Evolutionary conservation across 2,888 invertebrate genomes (phyloP), one percentile per base, ranked within the genome.

Genomic region (Halictus ligatus): DNA sequence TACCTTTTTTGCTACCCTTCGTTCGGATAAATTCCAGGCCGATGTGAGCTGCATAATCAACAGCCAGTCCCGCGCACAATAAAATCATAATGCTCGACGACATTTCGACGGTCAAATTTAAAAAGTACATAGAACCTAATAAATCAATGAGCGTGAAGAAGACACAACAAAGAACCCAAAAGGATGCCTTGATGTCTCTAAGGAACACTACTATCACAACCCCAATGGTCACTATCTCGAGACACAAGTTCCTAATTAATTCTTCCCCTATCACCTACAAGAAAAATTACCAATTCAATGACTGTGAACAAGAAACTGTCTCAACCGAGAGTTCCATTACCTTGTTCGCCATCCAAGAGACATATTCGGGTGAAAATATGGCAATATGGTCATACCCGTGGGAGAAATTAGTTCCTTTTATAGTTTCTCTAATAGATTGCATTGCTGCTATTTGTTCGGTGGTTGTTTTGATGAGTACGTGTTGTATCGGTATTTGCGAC

Each of bases 21-120:
- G 95, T 91, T 13, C 95, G 94, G 89, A 95, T 95, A 85, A 96
- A 96, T 76, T 95, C 95, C 84, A 96, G 94, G n/a, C 95, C 96
- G 69, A 96, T 93, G 90, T 96, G 96, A 1, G 96, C 96, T 0
- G 96, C 95, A 88, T 96, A 96, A 93, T 96, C 96, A 2, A 96
- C 96, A 48, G 96, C 95, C 46, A 96, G 92, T 60, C 96, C 96
- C 60, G 95, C 95, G 85, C 96, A 95, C 50, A 96, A 92, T 64
- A 96, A 94, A 35, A 96, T 92, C 86, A 95, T 95, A 74, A 96
- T 95, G 81, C 95, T 95, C 15, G 96, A 95, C 3, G 96, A 95
- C 78, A 96, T 96, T 91, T 96, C 96, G 74, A 96, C 94, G 48
- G 96, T 95, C 73, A 96, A 92, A 58, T 95, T 96, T 91, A 95